Conservation (phyloP, 2,797 vertebrate species). For the Liparis tanakae region DNA sequence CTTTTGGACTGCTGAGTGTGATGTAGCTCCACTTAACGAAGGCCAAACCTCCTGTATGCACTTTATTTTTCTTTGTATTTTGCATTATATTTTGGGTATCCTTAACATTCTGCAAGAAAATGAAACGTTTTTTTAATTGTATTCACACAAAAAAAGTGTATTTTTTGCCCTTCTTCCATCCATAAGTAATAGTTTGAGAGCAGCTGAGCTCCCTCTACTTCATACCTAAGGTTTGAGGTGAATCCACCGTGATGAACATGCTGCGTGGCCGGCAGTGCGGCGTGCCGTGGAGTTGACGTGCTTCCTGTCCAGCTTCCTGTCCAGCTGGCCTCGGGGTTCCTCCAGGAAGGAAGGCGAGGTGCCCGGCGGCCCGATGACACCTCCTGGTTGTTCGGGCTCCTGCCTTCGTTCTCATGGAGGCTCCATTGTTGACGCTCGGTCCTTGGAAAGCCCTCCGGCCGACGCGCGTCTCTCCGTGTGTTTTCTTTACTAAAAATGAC, state of each 20-base stretch:
- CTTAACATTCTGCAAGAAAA: too few relatives aligned
- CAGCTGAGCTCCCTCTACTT: background rate
- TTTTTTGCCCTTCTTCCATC: too few relatives aligned
- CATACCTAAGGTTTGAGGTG: background rate
- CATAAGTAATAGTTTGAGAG: background rate
- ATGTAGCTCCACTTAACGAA: too few relatives aligned
- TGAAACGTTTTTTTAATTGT: too few relatives aligned
- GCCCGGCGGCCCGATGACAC: conserved; percentile 43
- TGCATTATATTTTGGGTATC: too few relatives aligned
- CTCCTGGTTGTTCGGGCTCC: conserved; percentile 32
- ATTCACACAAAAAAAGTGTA: too few relatives aligned
- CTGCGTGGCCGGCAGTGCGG: conserved; percentile 22
- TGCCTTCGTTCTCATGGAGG: conserved; percentile 45
- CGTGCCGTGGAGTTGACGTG: conserved; percentile 15
- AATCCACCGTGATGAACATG: conserved; percentile 5
- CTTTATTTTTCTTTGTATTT: too few relatives aligned
- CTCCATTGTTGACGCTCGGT: conserved; percentile 48
- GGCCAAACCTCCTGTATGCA: too few relatives aligned
- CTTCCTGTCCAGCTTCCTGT: conserved; percentile 59
- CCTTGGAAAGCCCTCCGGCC: conserved; percentile 56
- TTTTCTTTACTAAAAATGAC: conserved; percentile 58
- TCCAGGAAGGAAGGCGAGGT: conserved; percentile 54
- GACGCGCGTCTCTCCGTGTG: conserved; percentile 24
- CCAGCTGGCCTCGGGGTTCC: background rate
- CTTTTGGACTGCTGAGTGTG: too few relatives aligned